These are phyloP conservation scores for Galerucella pusilla DNA, from an alignment of 2,888 invertebrate genomes.

Conservation along the genomic window DNA sequence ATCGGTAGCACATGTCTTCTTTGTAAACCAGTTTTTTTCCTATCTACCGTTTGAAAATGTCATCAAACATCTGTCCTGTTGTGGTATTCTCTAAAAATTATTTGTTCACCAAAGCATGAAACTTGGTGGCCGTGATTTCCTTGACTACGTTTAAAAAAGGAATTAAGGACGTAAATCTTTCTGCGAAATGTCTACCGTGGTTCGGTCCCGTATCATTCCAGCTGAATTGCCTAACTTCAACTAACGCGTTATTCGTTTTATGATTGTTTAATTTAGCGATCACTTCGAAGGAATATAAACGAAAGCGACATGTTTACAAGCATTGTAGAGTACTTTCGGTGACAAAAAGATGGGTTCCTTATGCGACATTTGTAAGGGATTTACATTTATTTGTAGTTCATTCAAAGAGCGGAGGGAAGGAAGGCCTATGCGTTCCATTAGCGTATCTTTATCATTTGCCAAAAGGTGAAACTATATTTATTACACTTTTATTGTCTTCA, in stretches of 20 bases:
- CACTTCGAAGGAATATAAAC: constrained; percentile 48
- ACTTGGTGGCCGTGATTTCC: constrained; percentile 36
- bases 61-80: constrained; percentile 20
- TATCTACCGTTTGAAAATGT: constrained; percentile 9
- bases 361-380: constrained; percentile 51
- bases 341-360: constrained; percentile 55
- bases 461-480: background rate
- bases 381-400: constrained; percentile 41
- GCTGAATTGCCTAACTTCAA: constrained; percentile 48
- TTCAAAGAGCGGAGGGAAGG: constrained; percentile 31
- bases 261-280: constrained; percentile 61
- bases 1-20: background rate
- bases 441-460: background rate
- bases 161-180: constrained; percentile 41
- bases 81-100: constrained; percentile 24
- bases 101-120: constrained; percentile 34
- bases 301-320: constrained; percentile 54
- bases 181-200: constrained; percentile 32
- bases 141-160: constrained; percentile 41
- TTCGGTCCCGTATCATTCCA: constrained; percentile 48
- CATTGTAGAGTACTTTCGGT: constrained; percentile 56
- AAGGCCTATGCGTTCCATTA: constrained; percentile 10
- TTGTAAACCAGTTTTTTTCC: background rate
- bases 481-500: no score
- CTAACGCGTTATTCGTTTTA: constrained; percentile 54